Conservation (phyloP, 1,140 invertebrate genomes). For the Neelides sp. region DNA sequence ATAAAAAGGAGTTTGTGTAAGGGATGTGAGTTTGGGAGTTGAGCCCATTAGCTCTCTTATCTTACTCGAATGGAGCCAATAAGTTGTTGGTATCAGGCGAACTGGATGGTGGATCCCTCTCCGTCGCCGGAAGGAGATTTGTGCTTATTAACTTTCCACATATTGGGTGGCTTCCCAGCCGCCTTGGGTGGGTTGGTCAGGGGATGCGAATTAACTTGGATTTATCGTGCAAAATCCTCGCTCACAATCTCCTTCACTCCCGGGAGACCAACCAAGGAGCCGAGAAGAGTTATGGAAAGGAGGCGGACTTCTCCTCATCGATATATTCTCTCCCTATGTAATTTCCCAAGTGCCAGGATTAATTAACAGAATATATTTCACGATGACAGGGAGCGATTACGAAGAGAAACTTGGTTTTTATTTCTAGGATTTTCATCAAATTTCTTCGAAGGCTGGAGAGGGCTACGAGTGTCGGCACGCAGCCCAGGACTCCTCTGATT, state of each 20-base stretch:
- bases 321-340: constrained; percentile 21
- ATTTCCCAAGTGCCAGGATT: constrained; percentile 25
- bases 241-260: constrained; percentile 3
- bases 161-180: no score
- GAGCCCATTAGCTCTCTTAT: no score
- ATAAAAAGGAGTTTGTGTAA: no score
- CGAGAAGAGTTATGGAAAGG: constrained; percentile 26
- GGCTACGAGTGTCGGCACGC: no score
- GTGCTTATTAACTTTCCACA: no score
- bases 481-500: no score
- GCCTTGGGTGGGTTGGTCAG: no score
- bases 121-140: no score
- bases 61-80: no score
- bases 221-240: constrained; percentile 12
- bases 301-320: constrained; percentile 17
- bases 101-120: no score
- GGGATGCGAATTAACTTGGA: constrained; percentile 21
- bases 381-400: constrained; percentile 25
- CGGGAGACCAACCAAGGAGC: constrained; percentile 3
- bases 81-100: no score
- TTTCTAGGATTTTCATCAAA: constrained; percentile 16
- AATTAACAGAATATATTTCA: constrained; percentile 30
- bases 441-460: constrained; percentile 12
- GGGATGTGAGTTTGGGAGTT: no score
- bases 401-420: constrained; percentile 24